A percentile compares a stretch with the other conserved stretches of the same genome.
These are phyloP conservation scores for Arctia plantaginis DNA, from an alignment of 2,888 invertebrate species.

Conservation along the genomic window DNA sequence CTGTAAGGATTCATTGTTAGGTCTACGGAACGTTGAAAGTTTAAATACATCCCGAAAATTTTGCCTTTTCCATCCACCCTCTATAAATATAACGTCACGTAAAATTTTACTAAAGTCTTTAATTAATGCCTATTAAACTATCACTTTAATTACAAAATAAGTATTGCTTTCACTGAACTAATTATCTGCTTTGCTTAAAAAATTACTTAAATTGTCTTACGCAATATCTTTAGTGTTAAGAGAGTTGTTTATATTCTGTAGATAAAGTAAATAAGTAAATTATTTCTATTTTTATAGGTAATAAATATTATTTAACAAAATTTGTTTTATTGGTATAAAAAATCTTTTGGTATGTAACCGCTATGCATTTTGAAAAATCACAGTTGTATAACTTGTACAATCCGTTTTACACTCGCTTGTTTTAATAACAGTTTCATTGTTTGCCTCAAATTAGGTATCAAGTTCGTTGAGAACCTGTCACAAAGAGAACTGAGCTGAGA, in stretches of 20 bases:
- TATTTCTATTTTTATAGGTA: conserved; percentile 14
- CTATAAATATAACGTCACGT: background rate
- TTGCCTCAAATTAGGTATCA: background rate
- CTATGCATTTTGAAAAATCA: background rate
- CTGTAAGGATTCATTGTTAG: too few species aligned
- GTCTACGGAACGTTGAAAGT: too few species aligned
- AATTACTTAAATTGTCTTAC: background rate
- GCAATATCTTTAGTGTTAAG: background rate
- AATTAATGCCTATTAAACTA: background rate
- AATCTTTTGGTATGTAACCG: background rate
- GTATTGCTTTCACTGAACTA: background rate
- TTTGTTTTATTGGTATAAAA: background rate
- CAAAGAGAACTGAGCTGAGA: background rate
- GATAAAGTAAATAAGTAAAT: conserved; percentile 6
- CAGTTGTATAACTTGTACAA: background rate
- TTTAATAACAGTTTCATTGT: conserved; percentile 14
- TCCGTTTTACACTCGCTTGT: background rate
- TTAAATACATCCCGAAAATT: too few species aligned
- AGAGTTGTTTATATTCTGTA: conserved; percentile 3
- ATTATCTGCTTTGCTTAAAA: background rate
- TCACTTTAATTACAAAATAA: background rate
- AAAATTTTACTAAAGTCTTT: background rate
- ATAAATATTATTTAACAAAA: conserved; percentile 2
- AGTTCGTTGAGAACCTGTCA: background rate
- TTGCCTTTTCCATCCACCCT: background rate